Percentiles rank a stretch among this genome's conserved stretches.
Evolutionary conservation across 2,888 invertebrate species (phyloP).

Genomic region (Arge pagana): DNA sequence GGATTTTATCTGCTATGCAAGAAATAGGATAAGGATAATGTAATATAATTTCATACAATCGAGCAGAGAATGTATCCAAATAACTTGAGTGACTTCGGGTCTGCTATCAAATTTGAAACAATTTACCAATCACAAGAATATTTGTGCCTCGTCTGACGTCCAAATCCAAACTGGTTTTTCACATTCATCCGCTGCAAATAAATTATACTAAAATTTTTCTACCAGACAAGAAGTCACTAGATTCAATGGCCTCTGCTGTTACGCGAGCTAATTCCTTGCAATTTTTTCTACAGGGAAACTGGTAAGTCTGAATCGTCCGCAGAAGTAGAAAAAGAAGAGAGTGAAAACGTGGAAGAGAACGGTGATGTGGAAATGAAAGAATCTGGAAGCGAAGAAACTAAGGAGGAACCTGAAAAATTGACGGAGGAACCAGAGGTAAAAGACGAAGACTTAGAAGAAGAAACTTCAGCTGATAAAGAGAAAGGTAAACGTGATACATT

Average conservation of each 20-base stretch:
- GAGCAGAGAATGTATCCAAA: no score
- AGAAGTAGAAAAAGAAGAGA: slow-evolving; percentile 40
- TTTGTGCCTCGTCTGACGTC: no score
- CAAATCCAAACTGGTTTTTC: no score
- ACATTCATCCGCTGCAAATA: no score
- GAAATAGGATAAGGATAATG: slow-evolving; percentile 29
- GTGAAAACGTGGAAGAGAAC: slow-evolving; percentile 43
- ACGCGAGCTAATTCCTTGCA: no score
- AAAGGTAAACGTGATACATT: no score
- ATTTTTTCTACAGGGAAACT: background rate
- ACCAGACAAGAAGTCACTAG: no score
- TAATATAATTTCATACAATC: slow-evolving; percentile 24
- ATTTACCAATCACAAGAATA: no score
- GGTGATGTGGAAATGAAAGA: slow-evolving; percentile 48
- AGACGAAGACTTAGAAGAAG: slow-evolving; percentile 57
- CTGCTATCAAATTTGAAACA: no score
- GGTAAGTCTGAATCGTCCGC: slow-evolving; percentile 27
- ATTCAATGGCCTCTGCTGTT: no score
- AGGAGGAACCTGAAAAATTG: slow-evolving; percentile 56
- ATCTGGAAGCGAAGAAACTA: slow-evolving; percentile 47
- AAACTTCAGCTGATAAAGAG: slow-evolving; percentile 55
- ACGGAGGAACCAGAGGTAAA: slow-evolving; percentile 58
- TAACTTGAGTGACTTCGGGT: no score
- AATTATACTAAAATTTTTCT: no score
- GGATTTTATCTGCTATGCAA: slow-evolving; percentile 15